A percentile compares a stretch with the other conserved stretches of the same genome.
Evolutionary conservation across 2,797 vertebrate species (phyloP).

Genomic region (Pseudochirops corinnae): DNA sequence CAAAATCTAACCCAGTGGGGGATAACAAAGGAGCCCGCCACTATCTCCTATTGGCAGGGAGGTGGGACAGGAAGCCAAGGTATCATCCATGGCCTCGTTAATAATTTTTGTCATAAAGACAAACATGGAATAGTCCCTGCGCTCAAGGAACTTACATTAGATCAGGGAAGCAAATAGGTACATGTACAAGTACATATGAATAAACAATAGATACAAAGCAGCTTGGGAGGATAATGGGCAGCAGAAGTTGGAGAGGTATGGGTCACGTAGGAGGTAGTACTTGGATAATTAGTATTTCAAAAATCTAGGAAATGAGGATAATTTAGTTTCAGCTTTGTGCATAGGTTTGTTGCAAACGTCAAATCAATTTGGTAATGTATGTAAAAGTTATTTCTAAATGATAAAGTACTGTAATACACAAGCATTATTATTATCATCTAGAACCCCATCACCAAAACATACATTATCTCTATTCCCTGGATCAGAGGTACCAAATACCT

Average conservation of each 20-base stretch:
- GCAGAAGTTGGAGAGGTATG: not conserved
- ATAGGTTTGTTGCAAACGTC: not conserved
- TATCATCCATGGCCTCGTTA: not conserved
- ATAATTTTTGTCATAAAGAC: not conserved
- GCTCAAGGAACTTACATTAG: not conserved
- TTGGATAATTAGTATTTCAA: not conserved
- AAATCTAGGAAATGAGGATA: not conserved
- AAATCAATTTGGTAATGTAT: not conserved
- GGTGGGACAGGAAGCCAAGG: too few species aligned
- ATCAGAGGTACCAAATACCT: not conserved
- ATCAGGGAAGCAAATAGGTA: not conserved
- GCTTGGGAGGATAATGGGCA: not conserved
- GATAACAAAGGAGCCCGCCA: too few species aligned
- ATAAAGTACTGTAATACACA: not conserved
- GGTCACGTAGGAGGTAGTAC: not conserved
- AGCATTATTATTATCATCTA: not conserved
- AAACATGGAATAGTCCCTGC: not conserved
- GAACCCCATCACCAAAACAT: not conserved
- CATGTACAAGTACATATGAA: not conserved
- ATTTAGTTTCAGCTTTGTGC: not conserved
- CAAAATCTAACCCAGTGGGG: too few species aligned
- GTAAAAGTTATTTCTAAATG: not conserved
- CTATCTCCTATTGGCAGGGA: too few species aligned
- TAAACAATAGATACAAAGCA: not conserved
- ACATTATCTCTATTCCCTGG: not conserved